Base-by-base conservation (phyloP, 2,113 vertebrate genomes). In the Epinephelus lanceolatus region DNA sequence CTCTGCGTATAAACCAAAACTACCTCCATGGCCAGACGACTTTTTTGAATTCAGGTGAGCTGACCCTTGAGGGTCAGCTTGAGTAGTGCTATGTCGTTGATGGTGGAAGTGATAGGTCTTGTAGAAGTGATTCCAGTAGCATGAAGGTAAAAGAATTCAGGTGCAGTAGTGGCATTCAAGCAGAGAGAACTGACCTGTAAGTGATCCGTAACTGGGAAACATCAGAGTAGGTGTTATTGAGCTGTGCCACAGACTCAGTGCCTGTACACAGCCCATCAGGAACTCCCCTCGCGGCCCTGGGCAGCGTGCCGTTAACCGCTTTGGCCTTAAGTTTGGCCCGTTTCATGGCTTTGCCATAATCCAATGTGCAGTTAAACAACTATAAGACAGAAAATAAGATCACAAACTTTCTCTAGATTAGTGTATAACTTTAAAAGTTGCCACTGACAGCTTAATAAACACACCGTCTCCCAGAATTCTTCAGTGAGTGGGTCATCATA, bases 351-450 rank as follows among this genome's bases (percentile, higher is more conserved):
- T 15, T 91, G 17, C 12, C 17, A 13, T 83, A 92, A 85, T 94
- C 91, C 89, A 96, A 86, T 1, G 96, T 97, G 80, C 97, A 97
- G 83, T 97, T 96, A 77, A 97, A 97, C 25, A 95, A 86, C 94
- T 94, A 71, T 0, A 69, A 76, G 19, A 80, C 1, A 85, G 42
- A 23, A 88, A 10, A 59, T 27, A 52, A 55, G 10, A 21, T 70
- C 27, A 55, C 21, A 76, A 21, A 33, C 51, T n/a, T 71, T 18
- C 1, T 47, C 4, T 12, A 15, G 15, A 27, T 25, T 21, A 27
- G 21, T 14, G 15, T 19, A 14, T 68, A 11, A 45, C 56, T 56
- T n/a, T 67, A 47, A 15, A 19, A 12, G 11, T 63, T 55, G 1
- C 8, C 23, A 30, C 5, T n/a, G 40, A 51, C 15, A 17, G 5